phyloP scores from a whole-genome alignment of 2,888 invertebrate species.

The Agriopis marginaria region DNA sequence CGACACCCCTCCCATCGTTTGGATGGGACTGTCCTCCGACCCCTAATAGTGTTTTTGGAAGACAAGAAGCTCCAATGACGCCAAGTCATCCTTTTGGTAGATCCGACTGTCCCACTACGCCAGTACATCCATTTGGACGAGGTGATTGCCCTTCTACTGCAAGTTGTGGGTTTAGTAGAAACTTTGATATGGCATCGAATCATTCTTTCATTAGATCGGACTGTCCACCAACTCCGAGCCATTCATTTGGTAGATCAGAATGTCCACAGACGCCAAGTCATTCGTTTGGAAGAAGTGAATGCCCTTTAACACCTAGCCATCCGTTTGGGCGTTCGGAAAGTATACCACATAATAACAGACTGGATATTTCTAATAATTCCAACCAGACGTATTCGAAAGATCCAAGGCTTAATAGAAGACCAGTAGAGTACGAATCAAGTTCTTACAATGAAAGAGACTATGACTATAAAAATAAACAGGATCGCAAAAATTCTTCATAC shows the following conservation, averaged over 20 bases:
- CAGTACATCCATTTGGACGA: slow-evolving; percentile 61
- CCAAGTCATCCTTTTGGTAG: slow-evolving; percentile 64
- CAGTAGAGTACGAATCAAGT: slow-evolving; percentile 59
- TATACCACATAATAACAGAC: slow-evolving; percentile 11
- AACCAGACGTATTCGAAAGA: slow-evolving; percentile 57
- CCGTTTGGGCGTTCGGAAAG: slow-evolving; percentile 51
- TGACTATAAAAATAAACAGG: slow-evolving; percentile 58
- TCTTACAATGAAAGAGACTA: slow-evolving; percentile 59
- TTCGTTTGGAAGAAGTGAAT: slow-evolving; percentile 51
- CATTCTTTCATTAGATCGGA: slow-evolving; percentile 60
- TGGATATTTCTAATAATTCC: slow-evolving; percentile 44
- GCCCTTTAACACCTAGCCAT: slow-evolving; percentile 46
- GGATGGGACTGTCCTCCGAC: slow-evolving; percentile 61
- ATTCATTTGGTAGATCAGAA: slow-evolving; percentile 22
- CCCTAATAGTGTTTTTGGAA: slow-evolving; percentile 60
- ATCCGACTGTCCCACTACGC: slow-evolving; percentile 58
- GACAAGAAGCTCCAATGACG: slow-evolving; percentile 59
- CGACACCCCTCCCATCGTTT: slow-evolving; percentile 57
- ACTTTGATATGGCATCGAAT: slow-evolving; percentile 58
- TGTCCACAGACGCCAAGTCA: slow-evolving; percentile 39
- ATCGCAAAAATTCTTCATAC: slow-evolving; percentile 46
- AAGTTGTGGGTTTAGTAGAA: slow-evolving; percentile 57
- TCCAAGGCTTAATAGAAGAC: slow-evolving; percentile 67
- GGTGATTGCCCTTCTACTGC: slow-evolving; percentile 54
- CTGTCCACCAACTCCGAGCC: slow-evolving; percentile 45